Evolutionary conservation across 1,140 invertebrate species (phyloP), one percentile per base, ranked within the genome.

Genomic region (Papilio machaon): DNA sequence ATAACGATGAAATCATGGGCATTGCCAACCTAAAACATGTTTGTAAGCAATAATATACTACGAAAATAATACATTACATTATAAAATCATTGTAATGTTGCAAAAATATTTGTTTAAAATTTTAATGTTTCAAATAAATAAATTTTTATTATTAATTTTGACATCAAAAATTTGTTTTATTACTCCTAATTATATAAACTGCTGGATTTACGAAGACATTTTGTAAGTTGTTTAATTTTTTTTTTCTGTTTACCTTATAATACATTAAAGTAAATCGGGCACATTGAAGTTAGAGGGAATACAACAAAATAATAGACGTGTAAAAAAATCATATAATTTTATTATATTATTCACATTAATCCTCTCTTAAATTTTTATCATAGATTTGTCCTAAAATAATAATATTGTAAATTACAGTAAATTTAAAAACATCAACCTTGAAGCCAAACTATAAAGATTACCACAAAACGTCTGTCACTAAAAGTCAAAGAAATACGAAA

Each of bases 81-180:
- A 11, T 64, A 30, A 11, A 10, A 5, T 64, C 10, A 35, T 64
- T 23, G 19, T 64, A 58, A 58, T 58, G 54, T 58, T 58, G 19
- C 58, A 64, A 64, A 64, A 17, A 19, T 58, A 87, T 86, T 86
- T 86, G 85, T 86, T 85, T 79, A 88, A 87, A 86, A 86, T 88
- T 87, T 83, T 88, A 88, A 89, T 83, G 78, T 88, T 87, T 86
- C 85, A 87, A 76, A 86, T 88, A 88, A 88, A 84, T 84, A 88
- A 90, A 90, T 84, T 86, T 86, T 85, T 88, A 85, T 85, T 87
- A 89, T 86, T 87, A 87, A 88, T 87, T 90, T 89, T 85, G 80
- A 87, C 80, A 80, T 73, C 79, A 82, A 70, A 43, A 75, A 47
- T 4, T 89, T 83, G 82, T 86, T 88, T 85, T 75, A 80, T 88